A percentile compares a stretch with the other conserved stretches of the same genome.
Conservation (phyloP, 2,797 vertebrate species). For the Hydrolagus colliei region DNA sequence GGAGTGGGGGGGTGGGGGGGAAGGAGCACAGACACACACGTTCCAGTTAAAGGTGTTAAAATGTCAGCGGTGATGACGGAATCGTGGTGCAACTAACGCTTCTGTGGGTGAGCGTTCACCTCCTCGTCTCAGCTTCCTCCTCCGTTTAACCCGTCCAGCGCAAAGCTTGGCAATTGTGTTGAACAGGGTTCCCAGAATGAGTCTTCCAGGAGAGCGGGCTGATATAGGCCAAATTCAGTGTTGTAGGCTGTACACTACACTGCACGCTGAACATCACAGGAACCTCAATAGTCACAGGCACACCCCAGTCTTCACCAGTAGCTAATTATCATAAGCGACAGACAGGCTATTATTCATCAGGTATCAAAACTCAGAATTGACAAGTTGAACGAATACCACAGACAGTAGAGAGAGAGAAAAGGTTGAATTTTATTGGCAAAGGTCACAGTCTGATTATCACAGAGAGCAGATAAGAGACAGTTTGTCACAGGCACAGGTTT, state of each 20-base stretch:
- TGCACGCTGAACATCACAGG: not conserved
- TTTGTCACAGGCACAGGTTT: not conserved
- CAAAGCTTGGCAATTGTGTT: not conserved
- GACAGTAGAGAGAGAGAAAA: not conserved
- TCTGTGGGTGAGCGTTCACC: not conserved
- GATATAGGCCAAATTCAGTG: too few species aligned
- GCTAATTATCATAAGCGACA: not conserved
- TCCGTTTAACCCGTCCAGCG: not conserved
- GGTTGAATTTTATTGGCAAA: not conserved
- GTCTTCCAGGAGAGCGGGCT: not conserved
- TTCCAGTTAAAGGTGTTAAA: conserved; percentile 6
- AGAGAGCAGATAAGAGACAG: not conserved
- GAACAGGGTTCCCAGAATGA: not conserved
- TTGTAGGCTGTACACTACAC: not conserved
- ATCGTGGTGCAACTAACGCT: not conserved
- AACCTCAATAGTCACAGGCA: not conserved
- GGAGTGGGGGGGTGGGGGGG: too few species aligned
- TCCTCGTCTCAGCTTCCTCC: not conserved
- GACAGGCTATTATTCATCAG: not conserved
- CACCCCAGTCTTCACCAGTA: not conserved
- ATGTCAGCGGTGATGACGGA: not conserved
- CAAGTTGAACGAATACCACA: not conserved
- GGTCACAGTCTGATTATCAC: not conserved
- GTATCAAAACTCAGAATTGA: not conserved
- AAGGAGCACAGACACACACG: not conserved